Evolutionary conservation across 2,113 vertebrate species (phyloP).

Genomic region (Notothenia coriiceps): DNA sequence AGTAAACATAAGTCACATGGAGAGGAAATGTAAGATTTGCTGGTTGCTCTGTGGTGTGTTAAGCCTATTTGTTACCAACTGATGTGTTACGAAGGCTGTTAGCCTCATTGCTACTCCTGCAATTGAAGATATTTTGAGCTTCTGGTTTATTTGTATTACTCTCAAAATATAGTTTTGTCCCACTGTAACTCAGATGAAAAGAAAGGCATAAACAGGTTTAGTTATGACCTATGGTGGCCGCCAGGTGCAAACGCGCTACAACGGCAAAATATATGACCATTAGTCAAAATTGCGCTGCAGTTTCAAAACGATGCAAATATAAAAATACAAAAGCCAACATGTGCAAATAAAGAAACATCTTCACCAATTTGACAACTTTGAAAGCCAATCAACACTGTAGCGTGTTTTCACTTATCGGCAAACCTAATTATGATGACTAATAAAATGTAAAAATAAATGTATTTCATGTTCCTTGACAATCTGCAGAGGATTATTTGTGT

Average conservation of each 20-base stretch:
- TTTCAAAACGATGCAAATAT: no score
- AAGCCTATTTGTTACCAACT: not conserved
- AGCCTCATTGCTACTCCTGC: not conserved
- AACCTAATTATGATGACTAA: not conserved
- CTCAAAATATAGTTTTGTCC: not conserved
- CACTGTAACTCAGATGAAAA: not conserved
- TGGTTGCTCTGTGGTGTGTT: not conserved
- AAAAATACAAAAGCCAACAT: no score
- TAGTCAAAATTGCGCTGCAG: no score
- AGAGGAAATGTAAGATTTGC: constrained; percentile 13
- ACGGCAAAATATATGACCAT: no score
- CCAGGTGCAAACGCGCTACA: no score
- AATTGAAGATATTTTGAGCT: constrained; percentile 26
- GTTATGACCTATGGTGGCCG: no score
- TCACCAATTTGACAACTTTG: no score
- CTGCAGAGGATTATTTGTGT: no score
- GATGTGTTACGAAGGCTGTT: not conserved
- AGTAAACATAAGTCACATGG: constrained; percentile 57
- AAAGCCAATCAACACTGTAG: no score
- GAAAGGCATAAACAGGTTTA: not conserved
- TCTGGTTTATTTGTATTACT: not conserved
- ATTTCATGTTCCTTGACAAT: no score
- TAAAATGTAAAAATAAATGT: not conserved
- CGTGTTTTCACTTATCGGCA: no score
- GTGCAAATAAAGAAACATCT: no score